Percentiles rank a stretch among this genome's conserved stretches.
These are phyloP conservation scores for Heterocephalus glaber DNA, from an alignment of 2,113 vertebrate genomes.

Conservation along the genomic window DNA sequence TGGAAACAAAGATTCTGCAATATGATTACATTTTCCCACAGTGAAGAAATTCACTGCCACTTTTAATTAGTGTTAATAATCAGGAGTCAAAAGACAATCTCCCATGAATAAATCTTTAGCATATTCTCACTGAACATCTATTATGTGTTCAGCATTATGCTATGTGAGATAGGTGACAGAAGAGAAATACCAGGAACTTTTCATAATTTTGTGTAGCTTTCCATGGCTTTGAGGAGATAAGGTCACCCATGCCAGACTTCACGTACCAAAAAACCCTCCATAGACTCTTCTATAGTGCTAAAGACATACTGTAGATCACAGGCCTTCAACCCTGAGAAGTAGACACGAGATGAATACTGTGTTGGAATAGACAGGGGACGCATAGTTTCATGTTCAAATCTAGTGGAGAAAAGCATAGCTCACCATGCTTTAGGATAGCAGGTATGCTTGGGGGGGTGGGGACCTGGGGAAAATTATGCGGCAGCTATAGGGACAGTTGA, in stretches of 20 bases:
- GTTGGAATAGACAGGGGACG: rapidly evolving
- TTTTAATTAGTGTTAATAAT: background rate
- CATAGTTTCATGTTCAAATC: rapidly evolving
- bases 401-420: background rate
- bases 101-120: background rate
- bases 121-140: background rate
- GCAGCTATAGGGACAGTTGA: rapidly evolving
- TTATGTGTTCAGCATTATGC: background rate
- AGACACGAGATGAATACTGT: rapidly evolving
- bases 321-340: background rate
- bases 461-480: background rate
- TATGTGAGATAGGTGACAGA: background rate
- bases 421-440: too few relatives aligned
- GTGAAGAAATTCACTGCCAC: background rate
- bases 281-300: background rate
- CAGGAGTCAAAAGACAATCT: background rate
- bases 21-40: background rate
- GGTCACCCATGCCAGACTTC: background rate
- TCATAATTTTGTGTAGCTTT: background rate
- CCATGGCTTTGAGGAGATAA: background rate
- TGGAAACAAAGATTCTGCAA: background rate
- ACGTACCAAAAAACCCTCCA: background rate
- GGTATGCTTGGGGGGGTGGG: background rate
- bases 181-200: background rate
- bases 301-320: rapidly evolving